Evolutionary conservation across 2,797 vertebrate genomes (phyloP), one percentile per base, ranked within the genome.

Genomic region (Perodicticus potto): DNA sequence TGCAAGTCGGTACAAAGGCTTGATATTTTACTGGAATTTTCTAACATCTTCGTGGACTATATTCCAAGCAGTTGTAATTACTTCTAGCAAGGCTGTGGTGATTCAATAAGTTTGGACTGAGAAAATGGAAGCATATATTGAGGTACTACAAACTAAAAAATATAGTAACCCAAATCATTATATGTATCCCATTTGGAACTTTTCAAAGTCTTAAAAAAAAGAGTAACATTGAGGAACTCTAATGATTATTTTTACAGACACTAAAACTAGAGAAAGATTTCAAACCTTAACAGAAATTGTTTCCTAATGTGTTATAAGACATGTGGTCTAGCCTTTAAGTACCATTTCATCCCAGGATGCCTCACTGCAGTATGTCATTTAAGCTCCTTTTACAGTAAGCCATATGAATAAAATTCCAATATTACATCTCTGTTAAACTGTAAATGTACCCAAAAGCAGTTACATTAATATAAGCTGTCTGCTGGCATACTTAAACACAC

Each of bases 71-170:
- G 25, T 67, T 23, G 43, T 17, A 27, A 76, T 37, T 67, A 82
- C 49, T 74, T 76, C n/a, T 78, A 86, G 14, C 22, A 91, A 61
- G 55, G 5, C 23, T 40, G 5, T 80, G 7, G 74, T 73, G 6
- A 17, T 73, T 85, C 7, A 59, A 9, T 61, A 87, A 70, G 17
- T 74, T 88, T 91, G 29, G 13, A 76, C 4, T 65, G 23, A 63
- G 3, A 89, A 86, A 85, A 85, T 29, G 86, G 74, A 95, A 90
- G 91, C 63, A 43, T 83, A 32, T 5, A 90, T 78, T 84, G 27
- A 57, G 13, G 25, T 81, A 23, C 37, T 81, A 49, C 32, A 34
- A 95, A 84, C 80, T 57, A 83, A 81, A 81, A 80, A 69, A 40
- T 57, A n/a, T 63, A 77, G 69, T 63, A 63, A 81, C 57, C 7